These are phyloP conservation scores for Liopterus haemorrhoidalis DNA, from an alignment of 2,888 invertebrate genomes.

Conservation along the genomic window DNA sequence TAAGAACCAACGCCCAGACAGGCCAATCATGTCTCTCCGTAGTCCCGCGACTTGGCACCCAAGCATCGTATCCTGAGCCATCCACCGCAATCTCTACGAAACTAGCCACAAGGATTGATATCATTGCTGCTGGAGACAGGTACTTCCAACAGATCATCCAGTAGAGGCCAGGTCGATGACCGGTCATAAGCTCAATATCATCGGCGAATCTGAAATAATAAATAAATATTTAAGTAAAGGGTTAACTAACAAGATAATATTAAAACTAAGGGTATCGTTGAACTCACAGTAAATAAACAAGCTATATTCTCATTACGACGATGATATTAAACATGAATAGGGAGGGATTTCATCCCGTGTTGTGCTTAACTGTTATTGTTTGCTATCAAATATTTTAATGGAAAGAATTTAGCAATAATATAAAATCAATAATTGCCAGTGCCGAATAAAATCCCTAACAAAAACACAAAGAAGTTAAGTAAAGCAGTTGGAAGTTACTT, in stretches of 20 bases:
- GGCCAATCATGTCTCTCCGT: slow-evolving; percentile 82
- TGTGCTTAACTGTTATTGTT: no score
- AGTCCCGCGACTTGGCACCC: slow-evolving; percentile 67
- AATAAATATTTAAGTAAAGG: neutral
- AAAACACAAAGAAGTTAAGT: no score
- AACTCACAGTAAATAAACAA: neutral
- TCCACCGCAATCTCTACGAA: slow-evolving; percentile 72
- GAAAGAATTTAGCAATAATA: no score
- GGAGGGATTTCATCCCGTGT: no score
- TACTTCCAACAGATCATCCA: slow-evolving; percentile 96
- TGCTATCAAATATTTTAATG: no score
- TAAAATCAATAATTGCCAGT: no score
- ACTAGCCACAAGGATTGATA: slow-evolving; percentile 77
- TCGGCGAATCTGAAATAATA: slow-evolving; percentile 69
- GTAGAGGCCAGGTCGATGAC: slow-evolving; percentile 77
- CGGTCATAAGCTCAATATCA: slow-evolving; percentile 93
- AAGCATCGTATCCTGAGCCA: slow-evolving; percentile 80
- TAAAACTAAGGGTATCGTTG: neutral
- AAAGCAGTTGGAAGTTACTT: no score
- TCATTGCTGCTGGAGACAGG: slow-evolving; percentile 82
- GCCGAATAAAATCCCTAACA: no score
- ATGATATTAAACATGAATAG: no score
- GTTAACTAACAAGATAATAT: slow-evolving; percentile 1
- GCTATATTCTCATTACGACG: no score
- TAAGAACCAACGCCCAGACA: slow-evolving; percentile 72